Conservation (phyloP, 64 coral and sea anemone species). For the Exaiptasia diaphana region DNA sequence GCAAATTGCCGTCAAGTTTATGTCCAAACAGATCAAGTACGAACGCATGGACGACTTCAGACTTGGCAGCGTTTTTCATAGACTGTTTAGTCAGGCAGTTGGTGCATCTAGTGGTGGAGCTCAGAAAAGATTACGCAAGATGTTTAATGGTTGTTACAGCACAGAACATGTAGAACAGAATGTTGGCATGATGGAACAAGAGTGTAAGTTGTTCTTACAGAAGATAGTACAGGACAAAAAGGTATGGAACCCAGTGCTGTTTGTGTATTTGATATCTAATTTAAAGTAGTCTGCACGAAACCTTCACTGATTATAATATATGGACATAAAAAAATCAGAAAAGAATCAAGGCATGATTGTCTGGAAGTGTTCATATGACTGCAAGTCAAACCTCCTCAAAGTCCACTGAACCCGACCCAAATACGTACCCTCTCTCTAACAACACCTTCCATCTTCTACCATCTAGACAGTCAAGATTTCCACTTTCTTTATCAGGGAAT, state of each 20-base stretch:
- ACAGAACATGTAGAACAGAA: constrained; percentile 26
- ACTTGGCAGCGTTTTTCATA: constrained; percentile 47
- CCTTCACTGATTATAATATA: not conserved
- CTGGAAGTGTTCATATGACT: no score
- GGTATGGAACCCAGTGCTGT: not conserved
- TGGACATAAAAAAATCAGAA: no score
- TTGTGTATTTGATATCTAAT: no score
- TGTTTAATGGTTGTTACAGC: constrained; percentile 48
- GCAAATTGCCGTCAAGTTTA: constrained; percentile 59
- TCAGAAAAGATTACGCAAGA: constrained; percentile 56
- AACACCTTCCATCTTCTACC: no score
- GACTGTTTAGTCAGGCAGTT: constrained; percentile 40
- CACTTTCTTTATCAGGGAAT: not conserved
- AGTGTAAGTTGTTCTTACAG: constrained; percentile 30
- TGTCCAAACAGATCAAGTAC: constrained; percentile 62
- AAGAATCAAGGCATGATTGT: no score
- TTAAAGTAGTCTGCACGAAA: not conserved
- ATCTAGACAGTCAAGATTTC: not conserved
- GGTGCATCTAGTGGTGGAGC: constrained; percentile 31
- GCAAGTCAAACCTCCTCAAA: no score
- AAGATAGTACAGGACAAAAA: constrained; percentile 29
- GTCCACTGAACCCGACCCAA: no score
- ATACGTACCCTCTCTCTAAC: no score
- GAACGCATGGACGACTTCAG: constrained; percentile 53
- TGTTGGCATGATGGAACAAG: constrained; percentile 50